A percentile compares a stretch with the other conserved stretches of the same genome.
Conservation (phyloP, 2,797 vertebrate species). For the Sparus aurata region DNA sequence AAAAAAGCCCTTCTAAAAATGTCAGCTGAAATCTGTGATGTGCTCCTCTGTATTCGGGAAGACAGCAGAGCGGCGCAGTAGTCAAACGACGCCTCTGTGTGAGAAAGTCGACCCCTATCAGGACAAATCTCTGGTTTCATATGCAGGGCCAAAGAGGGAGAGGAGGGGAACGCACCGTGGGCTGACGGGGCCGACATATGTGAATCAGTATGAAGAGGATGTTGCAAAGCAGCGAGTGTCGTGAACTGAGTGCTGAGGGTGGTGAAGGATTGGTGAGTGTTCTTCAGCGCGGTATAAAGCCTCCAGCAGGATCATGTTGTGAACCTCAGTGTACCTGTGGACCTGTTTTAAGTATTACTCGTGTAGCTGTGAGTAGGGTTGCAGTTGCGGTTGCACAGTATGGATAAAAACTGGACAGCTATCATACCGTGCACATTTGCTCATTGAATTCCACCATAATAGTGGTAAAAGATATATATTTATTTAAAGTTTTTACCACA, state of each 20-base stretch:
- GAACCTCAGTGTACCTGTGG: conserved; percentile 15
- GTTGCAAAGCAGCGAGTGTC: conserved; percentile 44
- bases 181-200: conserved; percentile 49
- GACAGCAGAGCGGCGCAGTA: conserved; percentile 40
- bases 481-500: too few species aligned
- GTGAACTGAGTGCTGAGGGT: conserved; percentile 14
- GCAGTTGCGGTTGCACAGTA: too few species aligned
- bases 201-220: conserved; percentile 57
- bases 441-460: too few species aligned
- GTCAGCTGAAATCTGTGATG: conserved; percentile 48
- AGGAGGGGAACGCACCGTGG: conserved; percentile 18
- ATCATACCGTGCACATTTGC: too few species aligned
- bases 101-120: conserved; percentile 45
- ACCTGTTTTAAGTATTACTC: neutral
- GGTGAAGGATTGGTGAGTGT: conserved; percentile 7
- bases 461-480: too few species aligned
- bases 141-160: conserved; percentile 17
- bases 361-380: neutral
- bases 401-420: too few species aligned
- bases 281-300: conserved; percentile 11
- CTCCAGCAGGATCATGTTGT: conserved; percentile 15
- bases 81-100: conserved; percentile 57
- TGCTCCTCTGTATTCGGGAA: conserved; percentile 45
- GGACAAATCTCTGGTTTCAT: conserved; percentile 48
- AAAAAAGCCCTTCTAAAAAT: conserved; percentile 61